Evolutionary conservation across 2,113 vertebrate species (phyloP).

Genomic region (Rhinolophus ferrumequinum): DNA sequence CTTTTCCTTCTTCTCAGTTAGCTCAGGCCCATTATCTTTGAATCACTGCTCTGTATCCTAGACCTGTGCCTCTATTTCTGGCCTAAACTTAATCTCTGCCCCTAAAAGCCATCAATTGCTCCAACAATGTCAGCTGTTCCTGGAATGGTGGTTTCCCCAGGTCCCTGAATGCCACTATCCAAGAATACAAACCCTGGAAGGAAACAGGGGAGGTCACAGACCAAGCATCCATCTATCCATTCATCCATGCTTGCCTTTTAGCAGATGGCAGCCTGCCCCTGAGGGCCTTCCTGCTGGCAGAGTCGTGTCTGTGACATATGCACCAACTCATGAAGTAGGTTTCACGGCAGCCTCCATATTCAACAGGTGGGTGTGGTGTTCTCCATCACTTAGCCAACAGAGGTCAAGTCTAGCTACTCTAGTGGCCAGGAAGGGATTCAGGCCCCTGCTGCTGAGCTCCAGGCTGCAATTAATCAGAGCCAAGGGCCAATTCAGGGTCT

Average conservation of each 20-base stretch:
- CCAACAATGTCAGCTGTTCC: constrained; percentile 55
- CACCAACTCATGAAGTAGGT: not conserved
- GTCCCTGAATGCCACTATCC: not conserved
- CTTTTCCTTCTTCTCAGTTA: not conserved
- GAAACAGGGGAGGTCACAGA: constrained; percentile 44
- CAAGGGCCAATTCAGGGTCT: constrained; percentile 30
- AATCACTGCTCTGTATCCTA: constrained; percentile 53
- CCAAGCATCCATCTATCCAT: not conserved
- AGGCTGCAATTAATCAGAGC: constrained; percentile 57
- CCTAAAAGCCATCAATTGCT: constrained; percentile 25
- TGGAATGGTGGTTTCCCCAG: constrained; percentile 55
- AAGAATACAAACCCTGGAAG: constrained; percentile 43
- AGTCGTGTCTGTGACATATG: not conserved
- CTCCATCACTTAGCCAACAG: not conserved
- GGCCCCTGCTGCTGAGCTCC: not conserved
- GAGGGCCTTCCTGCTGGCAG: constrained; percentile 19
- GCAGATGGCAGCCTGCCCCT: constrained; percentile 48
- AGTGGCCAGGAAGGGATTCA: not conserved
- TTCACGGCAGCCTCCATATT: not conserved
- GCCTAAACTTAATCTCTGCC: constrained; percentile 59
- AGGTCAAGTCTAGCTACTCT: not conserved
- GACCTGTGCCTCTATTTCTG: constrained; percentile 41
- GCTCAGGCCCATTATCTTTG: constrained; percentile 54
- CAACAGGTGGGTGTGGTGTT: constrained; percentile 35
- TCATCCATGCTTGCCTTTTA: not conserved